phyloP scores from a whole-genome alignment of 2,113 vertebrate species.

The Cyprinodon variegatus region DNA sequence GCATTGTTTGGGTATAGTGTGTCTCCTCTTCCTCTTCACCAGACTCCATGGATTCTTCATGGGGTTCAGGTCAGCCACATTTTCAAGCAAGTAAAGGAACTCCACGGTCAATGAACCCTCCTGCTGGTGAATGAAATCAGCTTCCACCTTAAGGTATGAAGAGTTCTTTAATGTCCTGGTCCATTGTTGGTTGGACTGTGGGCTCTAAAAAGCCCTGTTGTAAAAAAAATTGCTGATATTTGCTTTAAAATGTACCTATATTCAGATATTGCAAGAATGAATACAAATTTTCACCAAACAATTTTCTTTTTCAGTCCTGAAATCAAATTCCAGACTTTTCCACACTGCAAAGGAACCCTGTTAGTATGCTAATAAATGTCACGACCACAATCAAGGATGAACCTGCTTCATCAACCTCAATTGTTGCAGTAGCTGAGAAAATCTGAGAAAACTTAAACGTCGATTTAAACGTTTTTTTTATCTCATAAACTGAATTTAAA shows the following conservation, averaged over 20 bases:
- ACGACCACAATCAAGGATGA: conserved; percentile 43
- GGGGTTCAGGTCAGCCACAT: too few relatives aligned
- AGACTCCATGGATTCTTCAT: too few relatives aligned
- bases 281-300: neutral
- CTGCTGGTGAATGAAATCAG: too few relatives aligned
- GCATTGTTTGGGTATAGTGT: too few relatives aligned
- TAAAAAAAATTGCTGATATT: too few relatives aligned
- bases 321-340: neutral
- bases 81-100: too few relatives aligned
- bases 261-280: neutral
- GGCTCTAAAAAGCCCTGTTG: too few relatives aligned
- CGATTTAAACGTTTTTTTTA: conserved; percentile 1
- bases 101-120: too few relatives aligned
- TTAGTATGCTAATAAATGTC: conserved; percentile 45
- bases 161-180: too few relatives aligned
- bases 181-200: too few relatives aligned
- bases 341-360: neutral
- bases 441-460: neutral
- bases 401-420: conserved; percentile 39
- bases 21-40: too few relatives aligned
- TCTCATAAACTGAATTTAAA: conserved; percentile 34
- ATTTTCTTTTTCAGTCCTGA: neutral
- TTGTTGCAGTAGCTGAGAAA: conserved; percentile 36
- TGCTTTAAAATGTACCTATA: neutral
- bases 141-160: too few relatives aligned